phyloP scores from a whole-genome alignment of 2,888 invertebrate genomes.

The Bellardia pandia region DNA sequence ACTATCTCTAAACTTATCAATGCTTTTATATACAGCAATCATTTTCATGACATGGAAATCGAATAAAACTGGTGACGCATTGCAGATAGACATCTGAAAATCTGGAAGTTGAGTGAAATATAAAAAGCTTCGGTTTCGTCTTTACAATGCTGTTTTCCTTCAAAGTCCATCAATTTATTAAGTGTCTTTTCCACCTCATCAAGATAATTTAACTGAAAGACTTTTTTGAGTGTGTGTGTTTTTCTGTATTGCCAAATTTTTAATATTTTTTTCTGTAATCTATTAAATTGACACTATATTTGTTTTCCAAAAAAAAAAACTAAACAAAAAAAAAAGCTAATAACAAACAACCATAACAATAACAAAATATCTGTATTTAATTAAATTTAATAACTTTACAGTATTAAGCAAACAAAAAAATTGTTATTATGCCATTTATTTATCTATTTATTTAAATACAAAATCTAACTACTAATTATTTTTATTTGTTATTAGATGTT shows the following conservation, averaged over 20 bases:
- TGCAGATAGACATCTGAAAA: too few relatives aligned
- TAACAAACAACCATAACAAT: slow-evolving; percentile 20
- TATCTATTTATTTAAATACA: background rate
- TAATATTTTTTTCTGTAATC: background rate
- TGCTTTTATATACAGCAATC: too few relatives aligned
- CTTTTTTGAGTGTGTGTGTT: background rate
- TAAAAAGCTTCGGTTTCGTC: too few relatives aligned
- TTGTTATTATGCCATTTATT: background rate
- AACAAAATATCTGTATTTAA: slow-evolving; percentile 40
- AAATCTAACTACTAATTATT: background rate
- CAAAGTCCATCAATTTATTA: too few relatives aligned
- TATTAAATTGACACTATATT: slow-evolving; percentile 30
- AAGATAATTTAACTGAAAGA: background rate
- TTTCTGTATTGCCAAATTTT: background rate
- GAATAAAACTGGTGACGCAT: background rate
- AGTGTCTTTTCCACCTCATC: background rate
- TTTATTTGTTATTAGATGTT: background rate
- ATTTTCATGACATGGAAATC: too few relatives aligned
- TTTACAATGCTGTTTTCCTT: too few relatives aligned
- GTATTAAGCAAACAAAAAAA: background rate
- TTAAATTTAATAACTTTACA: slow-evolving; percentile 39
- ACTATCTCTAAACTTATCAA: too few relatives aligned
- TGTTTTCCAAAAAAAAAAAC: slow-evolving; percentile 2
- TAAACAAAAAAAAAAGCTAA: background rate
- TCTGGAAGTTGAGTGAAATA: too few relatives aligned